phyloP scores from a whole-genome alignment of 2,888 invertebrate genomes.

The Luffia ferchaultella region DNA sequence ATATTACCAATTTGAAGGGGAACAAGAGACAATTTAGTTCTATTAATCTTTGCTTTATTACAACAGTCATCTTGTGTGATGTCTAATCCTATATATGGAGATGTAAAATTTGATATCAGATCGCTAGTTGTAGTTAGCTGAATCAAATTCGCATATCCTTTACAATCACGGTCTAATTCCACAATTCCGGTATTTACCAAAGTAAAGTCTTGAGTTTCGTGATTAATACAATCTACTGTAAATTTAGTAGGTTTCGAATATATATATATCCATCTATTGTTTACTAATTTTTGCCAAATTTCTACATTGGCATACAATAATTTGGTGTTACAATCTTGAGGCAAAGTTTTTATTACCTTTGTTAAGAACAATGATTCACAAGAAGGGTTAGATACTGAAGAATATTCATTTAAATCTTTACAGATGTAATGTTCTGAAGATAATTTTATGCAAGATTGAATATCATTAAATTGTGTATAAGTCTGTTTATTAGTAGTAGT shows the following conservation, averaged over 20 bases:
- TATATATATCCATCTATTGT: neutral
- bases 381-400: neutral
- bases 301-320: conserved; percentile 4
- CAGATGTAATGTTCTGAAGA: conserved; percentile 6
- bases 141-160: conserved; percentile 7
- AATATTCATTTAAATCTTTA: conserved; percentile 8
- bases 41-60: conserved; percentile 3
- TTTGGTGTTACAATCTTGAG: conserved; percentile 3
- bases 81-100: conserved; percentile 6
- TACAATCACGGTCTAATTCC: conserved; percentile 6
- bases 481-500: conserved; percentile 6
- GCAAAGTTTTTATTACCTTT: conserved; percentile 2
- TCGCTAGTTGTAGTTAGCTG: conserved; percentile 5
- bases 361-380: no score
- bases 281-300: neutral
- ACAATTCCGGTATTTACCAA: conserved; percentile 1
- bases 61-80: conserved; percentile 8
- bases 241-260: neutral
- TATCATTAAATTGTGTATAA: conserved; percentile 7
- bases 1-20: conserved; percentile 1
- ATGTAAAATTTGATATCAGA: conserved; percentile 6
- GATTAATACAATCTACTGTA: neutral
- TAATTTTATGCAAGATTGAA: conserved; percentile 2
- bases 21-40: neutral
- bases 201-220: neutral